These are phyloP conservation scores for Noturus placidus DNA, from an alignment of 2,113 vertebrate species.

Conservation along the genomic window DNA sequence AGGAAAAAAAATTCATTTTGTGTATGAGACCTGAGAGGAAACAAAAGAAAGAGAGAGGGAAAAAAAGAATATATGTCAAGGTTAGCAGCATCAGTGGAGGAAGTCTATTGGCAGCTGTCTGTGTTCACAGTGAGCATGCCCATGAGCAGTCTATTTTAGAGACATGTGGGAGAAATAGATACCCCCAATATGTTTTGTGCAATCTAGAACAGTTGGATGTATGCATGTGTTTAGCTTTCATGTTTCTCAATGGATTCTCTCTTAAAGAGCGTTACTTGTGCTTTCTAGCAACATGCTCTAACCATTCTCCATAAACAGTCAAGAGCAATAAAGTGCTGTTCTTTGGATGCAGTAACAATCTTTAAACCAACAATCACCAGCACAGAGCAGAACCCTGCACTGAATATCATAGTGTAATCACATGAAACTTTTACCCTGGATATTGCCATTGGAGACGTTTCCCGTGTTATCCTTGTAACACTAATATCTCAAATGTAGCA, in stretches of 20 bases:
- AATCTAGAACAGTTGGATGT: conserved; percentile 42
- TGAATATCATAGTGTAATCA: conserved; percentile 31
- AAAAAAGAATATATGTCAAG: conserved; percentile 22
- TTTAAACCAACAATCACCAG: neutral
- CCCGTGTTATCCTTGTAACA: neutral
- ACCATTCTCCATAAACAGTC: neutral
- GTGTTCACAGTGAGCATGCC: conserved; percentile 52
- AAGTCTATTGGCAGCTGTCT: conserved; percentile 47
- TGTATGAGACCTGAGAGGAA: neutral
- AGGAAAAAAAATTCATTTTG: neutral
- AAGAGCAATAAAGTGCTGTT: neutral
- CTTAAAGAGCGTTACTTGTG: neutral
- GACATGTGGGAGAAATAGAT: conserved; percentile 48
- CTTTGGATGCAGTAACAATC: neutral
- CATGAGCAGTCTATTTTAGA: conserved; percentile 53
- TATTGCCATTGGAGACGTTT: conserved; percentile 9
- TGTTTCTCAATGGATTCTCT: neutral
- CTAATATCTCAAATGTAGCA: neutral
- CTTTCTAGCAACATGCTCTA: neutral
- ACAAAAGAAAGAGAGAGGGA: neutral
- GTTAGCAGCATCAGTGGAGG: conserved; percentile 47
- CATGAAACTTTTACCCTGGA: conserved; percentile 31
- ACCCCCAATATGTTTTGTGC: conserved; percentile 28
- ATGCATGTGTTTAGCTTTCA: conserved; percentile 9
- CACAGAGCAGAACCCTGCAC: neutral